Evolutionary conservation across 2,113 vertebrate genomes (phyloP).

Genomic region (Epinephelus moara): DNA sequence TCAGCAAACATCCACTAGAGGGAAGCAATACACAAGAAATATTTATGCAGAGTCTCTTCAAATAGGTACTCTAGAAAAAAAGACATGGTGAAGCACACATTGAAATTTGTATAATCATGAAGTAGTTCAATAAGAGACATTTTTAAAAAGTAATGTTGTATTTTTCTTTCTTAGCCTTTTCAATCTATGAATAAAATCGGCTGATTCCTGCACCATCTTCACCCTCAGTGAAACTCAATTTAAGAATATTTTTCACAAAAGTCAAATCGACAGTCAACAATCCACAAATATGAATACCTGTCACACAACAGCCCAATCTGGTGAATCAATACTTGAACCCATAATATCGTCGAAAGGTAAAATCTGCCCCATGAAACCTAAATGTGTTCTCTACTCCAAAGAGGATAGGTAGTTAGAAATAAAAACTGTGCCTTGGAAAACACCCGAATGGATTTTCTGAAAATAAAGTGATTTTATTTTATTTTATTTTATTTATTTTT

Average conservation of each 20-base stretch:
- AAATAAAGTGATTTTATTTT: slow-evolving; percentile 14
- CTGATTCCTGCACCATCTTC: background rate
- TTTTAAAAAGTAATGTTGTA: background rate
- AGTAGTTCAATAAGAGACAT: background rate
- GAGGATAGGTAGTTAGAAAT: slow-evolving; percentile 24
- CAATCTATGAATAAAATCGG: background rate
- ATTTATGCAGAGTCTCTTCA: no score
- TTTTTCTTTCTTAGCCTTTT: slow-evolving; percentile 4
- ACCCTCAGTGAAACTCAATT: background rate
- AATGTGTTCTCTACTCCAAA: slow-evolving; percentile 11
- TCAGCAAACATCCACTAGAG: slow-evolving; percentile 68
- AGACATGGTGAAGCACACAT: background rate
- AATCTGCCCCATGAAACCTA: slow-evolving; percentile 1
- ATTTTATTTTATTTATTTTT: background rate
- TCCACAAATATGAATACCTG: background rate
- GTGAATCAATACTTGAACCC: background rate
- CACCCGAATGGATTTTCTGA: slow-evolving; percentile 24
- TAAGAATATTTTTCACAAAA: background rate
- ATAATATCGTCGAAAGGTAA: slow-evolving; percentile 7
- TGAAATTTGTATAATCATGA: background rate
- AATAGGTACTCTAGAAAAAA: background rate
- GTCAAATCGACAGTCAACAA: background rate
- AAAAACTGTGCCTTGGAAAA: slow-evolving; percentile 11
- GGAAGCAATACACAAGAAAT: slow-evolving; percentile 65
- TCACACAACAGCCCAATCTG: background rate